Evolutionary conservation across 2,797 vertebrate species (phyloP), one percentile per base, ranked within the genome.

Genomic region (Discoglossus pictus): DNA sequence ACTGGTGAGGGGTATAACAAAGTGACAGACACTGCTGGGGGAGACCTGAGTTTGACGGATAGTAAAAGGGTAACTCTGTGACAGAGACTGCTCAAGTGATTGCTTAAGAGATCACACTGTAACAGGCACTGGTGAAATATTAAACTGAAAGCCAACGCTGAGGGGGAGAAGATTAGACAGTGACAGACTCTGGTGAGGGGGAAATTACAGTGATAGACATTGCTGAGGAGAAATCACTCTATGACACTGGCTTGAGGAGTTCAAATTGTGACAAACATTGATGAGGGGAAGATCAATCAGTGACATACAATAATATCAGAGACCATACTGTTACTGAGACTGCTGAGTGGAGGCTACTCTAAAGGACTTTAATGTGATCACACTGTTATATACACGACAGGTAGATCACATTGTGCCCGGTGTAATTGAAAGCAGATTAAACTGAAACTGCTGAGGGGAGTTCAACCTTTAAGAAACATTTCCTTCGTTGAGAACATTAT

Each of bases 1-100:
- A 16, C 40, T 1, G 43, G 43, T n/a, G n/a, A n/a, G 4, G 43
- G 8, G 5, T 3, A 10, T 21, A 2, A 46, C 15, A 46, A 7
- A 21, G 52, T 18, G 18, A 39, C 20, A 60, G 65, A 47, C 47
- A 60, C 25, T 52, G 55, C 39, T 15, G 53, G 27, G 16, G 63
- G 27, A 15, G 6, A 15, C 6, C 6, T 9, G 11, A 20, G 8
- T 5, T 16, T 63, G 24, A 8, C 18, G 46, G 46, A n/a, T n/a
- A 48, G 12, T 24, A 48, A 25, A 13, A 10, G 42, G 42, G 24
- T 17, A 13, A 25, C 25, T 23, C 13, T 58, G 23, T 25, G 23
- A 25, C 36, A 42, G 13, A 6, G 1, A 58, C 12, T 58, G 38
- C n/a, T 24, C 36, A 24, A 10, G 23, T 2, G 17, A 42, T 13